These are phyloP conservation scores for Pseudonaja textilis DNA, from an alignment of 2,113 vertebrate species.

Conservation along the genomic window DNA sequence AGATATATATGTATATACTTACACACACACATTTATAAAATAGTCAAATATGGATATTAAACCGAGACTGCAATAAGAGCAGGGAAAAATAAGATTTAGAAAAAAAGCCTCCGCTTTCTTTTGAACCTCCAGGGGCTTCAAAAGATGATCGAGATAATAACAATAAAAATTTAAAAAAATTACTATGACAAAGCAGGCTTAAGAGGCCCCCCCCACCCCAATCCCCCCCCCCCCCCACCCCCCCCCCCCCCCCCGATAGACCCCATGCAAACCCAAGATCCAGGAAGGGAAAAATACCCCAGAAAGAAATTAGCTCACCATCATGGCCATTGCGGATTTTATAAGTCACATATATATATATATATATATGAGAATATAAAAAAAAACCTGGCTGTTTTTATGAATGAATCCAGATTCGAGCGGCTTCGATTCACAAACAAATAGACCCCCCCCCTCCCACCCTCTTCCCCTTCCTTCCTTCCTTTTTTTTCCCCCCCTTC, in stretches of 20 bases:
- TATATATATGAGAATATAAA: no score
- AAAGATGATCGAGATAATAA: background rate
- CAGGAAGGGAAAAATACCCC: background rate
- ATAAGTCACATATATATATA: no score
- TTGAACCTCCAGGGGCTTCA: background rate
- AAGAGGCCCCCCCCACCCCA: background rate
- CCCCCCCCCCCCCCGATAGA: accelerated
- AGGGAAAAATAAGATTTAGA: background rate
- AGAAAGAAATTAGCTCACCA: constrained; percentile 23
- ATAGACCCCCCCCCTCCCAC: constrained; percentile 21
- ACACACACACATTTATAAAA: background rate
- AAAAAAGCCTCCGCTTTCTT: background rate
- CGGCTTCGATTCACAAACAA: constrained; percentile 54
- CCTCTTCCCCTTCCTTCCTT: background rate
- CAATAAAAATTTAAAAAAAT: background rate
- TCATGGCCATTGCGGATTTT: constrained; percentile 7
- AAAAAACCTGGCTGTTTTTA: constrained; percentile 42
- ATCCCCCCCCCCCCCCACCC: background rate
- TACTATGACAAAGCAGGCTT: background rate
- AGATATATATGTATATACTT: background rate
- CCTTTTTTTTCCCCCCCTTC: no score
- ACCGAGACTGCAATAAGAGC: no score
- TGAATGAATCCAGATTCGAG: constrained; percentile 53
- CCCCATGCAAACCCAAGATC: background rate
- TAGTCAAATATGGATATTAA: background rate